Evolutionary conservation across 1,140 invertebrate genomes (phyloP), one percentile per base, ranked within the genome.

Genomic region (Halictus rubicundus): DNA sequence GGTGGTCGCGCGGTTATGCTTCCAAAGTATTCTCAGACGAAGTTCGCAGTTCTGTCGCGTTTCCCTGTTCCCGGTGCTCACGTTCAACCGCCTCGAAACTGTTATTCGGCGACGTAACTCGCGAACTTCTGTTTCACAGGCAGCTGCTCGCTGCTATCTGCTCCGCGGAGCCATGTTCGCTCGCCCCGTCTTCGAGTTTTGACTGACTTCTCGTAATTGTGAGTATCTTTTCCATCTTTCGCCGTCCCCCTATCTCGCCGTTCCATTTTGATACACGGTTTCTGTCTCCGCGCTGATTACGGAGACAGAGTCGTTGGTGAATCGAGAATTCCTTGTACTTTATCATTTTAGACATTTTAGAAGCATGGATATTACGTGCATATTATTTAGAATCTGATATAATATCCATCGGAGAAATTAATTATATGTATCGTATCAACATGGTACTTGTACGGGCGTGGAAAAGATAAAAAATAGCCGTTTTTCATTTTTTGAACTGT

Each of bases 81-180:
- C 46, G 72, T 66, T 66, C 23, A 27, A 61, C 57, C 69, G 23
- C 63, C 72, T 9, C 63, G 72, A 42, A 75, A 59, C 72, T 75
- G 63, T 57, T 75, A 75, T 75, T 66, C 63, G 60, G 60, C 70
- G 25, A 52, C 60, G 49, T 63, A 63, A 52, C 57, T 73, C 60
- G 61, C 10, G 19, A 75, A 75, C 63, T 75, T 75, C 54, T 54
- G 52, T 74, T 74, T 65, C 16, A 10, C 60, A 25, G 42, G 3
- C 39, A 42, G 63, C 32, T 65, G 32, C 37, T 25, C 25, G 60
- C 19, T 21, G 32, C 27, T 63, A 32, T 63, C 25, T 32, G 60
- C 25, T 32, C 32, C 60, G 16, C 4, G 12, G 60, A 32, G 60
- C 16, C 27, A 32, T n/a, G 57, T 52, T 59, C 57, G 57, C 57